These are phyloP conservation scores for Tinamus guttatus DNA, from an alignment of 2,113 vertebrate genomes.

Conservation along the genomic window DNA sequence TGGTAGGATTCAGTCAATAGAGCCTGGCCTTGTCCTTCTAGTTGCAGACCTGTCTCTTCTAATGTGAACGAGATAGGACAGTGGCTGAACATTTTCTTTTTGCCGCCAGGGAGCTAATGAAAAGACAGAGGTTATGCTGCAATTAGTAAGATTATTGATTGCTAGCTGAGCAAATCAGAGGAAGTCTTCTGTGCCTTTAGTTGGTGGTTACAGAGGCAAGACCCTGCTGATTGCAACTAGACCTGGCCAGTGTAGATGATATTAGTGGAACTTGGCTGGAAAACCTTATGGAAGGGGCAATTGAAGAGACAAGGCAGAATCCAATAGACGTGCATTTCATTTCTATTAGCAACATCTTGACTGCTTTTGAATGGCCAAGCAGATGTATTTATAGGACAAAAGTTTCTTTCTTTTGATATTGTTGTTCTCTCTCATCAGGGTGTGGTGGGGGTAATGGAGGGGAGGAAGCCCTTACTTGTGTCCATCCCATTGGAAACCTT, in stretches of 20 bases:
- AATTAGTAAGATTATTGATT: neutral
- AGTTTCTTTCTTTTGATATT: neutral
- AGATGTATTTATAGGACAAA: neutral
- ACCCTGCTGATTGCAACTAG: neutral
- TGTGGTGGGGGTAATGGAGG: too few relatives aligned
- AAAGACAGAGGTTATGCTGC: neutral
- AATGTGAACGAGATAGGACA: neutral
- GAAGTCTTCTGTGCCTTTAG: neutral
- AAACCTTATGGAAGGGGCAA: neutral
- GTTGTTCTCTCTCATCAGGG: rapidly evolving
- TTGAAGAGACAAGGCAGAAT: neutral
- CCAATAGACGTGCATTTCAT: rapidly evolving
- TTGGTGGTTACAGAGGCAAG: neutral
- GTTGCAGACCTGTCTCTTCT: rapidly evolving
- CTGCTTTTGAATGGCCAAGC: neutral
- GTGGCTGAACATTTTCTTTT: neutral
- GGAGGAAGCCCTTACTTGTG: neutral
- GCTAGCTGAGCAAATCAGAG: neutral
- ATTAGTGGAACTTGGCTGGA: neutral
- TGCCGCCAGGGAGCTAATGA: neutral
- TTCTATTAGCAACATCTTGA: rapidly evolving
- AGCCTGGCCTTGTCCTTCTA: neutral
- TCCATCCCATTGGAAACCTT: neutral
- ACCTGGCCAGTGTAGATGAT: neutral
- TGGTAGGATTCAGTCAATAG: neutral